Conservation (phyloP, 1,140 invertebrate genomes). For the Nephila pilipes region DNA sequence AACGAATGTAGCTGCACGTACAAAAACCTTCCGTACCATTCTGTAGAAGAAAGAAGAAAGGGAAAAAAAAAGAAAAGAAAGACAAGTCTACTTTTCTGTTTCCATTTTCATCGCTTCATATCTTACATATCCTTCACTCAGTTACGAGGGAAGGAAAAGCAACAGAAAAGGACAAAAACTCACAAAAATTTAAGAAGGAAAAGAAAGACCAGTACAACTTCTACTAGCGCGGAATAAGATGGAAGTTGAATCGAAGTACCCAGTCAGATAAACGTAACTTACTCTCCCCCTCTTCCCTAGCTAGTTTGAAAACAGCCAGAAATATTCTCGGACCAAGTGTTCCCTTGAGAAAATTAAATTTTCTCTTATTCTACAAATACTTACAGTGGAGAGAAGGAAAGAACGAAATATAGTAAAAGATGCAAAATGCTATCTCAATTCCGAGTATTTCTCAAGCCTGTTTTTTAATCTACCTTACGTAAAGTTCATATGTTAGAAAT, state of each 20-base stretch:
- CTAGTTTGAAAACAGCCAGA: background rate
- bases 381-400: background rate
- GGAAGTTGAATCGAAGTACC: slow-evolving; percentile 38
- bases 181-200: background rate
- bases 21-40: background rate
- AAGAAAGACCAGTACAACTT: slow-evolving; percentile 25
- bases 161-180: slow-evolving; percentile 15
- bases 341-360: slow-evolving; percentile 47
- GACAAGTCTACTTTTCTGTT: slow-evolving; percentile 12
- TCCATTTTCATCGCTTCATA: slow-evolving; percentile 49
- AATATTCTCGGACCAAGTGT: slow-evolving; percentile 33
- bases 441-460: background rate
- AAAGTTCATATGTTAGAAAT: background rate
- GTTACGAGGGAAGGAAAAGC: slow-evolving; percentile 5
- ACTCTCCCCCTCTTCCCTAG: background rate
- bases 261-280: slow-evolving; percentile 44
- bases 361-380: slow-evolving; percentile 29
- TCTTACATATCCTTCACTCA: slow-evolving; percentile 30
- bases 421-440: slow-evolving; percentile 41
- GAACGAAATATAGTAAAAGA: background rate
- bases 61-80: background rate
- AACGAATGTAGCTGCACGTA: background rate
- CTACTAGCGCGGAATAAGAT: slow-evolving; percentile 19
- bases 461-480: background rate
- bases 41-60: background rate